phyloP scores from a whole-genome alignment of 2,888 invertebrate species.

The Portevinia maculata region DNA sequence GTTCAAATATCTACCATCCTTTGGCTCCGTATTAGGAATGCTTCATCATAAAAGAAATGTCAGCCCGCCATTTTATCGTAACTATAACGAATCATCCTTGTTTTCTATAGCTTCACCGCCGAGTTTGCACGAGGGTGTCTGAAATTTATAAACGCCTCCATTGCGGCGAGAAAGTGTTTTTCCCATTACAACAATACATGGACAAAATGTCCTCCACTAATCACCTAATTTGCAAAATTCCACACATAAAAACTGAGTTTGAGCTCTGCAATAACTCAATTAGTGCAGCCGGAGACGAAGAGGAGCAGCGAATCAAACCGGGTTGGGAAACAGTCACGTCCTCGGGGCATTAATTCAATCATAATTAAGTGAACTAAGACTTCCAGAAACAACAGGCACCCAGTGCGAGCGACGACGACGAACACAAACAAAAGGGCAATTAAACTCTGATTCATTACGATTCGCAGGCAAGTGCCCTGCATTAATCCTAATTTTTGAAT shows the following conservation, averaged over 20 bases:
- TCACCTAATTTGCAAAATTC: slow-evolving; percentile 61
- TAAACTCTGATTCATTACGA: slow-evolving; percentile 69
- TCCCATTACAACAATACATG: slow-evolving; percentile 35
- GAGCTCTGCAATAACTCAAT: slow-evolving; percentile 60
- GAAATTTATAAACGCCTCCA: too few species aligned
- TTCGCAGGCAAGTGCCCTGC: slow-evolving; percentile 55
- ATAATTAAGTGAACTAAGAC: slow-evolving; percentile 66
- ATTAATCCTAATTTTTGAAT: slow-evolving; percentile 61
- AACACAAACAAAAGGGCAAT: slow-evolving; percentile 41
- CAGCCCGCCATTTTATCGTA: too few species aligned
- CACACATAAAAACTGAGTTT: slow-evolving; percentile 25
- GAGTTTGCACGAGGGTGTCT: too few species aligned
- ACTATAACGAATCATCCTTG: too few species aligned
- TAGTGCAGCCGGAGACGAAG: slow-evolving; percentile 58
- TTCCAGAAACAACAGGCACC: slow-evolving; percentile 9
- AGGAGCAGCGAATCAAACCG: slow-evolving; percentile 27
- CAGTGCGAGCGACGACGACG: not conserved
- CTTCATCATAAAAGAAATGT: too few species aligned
- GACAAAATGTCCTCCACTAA: slow-evolving; percentile 15
- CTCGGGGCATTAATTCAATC: slow-evolving; percentile 67
- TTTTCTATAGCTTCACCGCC: too few species aligned
- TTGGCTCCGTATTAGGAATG: too few species aligned
- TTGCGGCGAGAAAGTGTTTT: slow-evolving; percentile 29
- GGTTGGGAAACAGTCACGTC: slow-evolving; percentile 50
- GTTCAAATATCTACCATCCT: too few species aligned